These are phyloP conservation scores for Lucifuga dentata DNA, from an alignment of 2,113 vertebrate species.

Conservation along the genomic window DNA sequence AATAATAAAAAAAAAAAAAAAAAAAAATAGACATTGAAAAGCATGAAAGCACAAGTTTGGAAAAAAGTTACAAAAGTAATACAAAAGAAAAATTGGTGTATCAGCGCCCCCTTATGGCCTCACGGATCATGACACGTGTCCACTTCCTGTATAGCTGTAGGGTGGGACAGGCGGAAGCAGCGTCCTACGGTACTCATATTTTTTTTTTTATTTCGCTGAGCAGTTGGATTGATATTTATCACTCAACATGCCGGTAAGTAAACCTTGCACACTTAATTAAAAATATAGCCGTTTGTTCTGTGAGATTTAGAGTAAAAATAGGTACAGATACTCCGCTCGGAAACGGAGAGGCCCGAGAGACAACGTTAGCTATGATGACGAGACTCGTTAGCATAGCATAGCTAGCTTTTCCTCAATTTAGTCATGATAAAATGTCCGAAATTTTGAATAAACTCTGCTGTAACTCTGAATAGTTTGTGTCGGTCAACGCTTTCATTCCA, in stretches of 20 bases:
- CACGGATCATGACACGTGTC: not conserved
- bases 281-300: rapidly evolving
- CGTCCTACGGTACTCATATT: conserved; percentile 31
- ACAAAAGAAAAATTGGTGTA: no score
- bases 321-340: not conserved
- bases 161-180: conserved; percentile 85
- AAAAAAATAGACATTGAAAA: no score
- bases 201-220: conserved; percentile 50
- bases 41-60: no score
- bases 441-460: rapidly evolving
- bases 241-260: conserved; percentile 89
- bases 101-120: conserved; percentile 56
- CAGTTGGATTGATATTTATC: conserved; percentile 54
- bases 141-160: conserved; percentile 78
- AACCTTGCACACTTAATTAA: rapidly evolving
- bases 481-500: no score
- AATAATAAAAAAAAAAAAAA: no score
- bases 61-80: no score
- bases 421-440: not conserved
- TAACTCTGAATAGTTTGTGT: no score
- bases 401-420: conserved; percentile 27
- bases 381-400: conserved; percentile 48
- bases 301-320: rapidly evolving
- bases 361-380: conserved; percentile 15
- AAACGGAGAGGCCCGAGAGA: not conserved